Percentiles rank a stretch among this genome's conserved stretches.
Evolutionary conservation across 1,140 invertebrate species (phyloP).

Genomic region (Calosoma granatense): DNA sequence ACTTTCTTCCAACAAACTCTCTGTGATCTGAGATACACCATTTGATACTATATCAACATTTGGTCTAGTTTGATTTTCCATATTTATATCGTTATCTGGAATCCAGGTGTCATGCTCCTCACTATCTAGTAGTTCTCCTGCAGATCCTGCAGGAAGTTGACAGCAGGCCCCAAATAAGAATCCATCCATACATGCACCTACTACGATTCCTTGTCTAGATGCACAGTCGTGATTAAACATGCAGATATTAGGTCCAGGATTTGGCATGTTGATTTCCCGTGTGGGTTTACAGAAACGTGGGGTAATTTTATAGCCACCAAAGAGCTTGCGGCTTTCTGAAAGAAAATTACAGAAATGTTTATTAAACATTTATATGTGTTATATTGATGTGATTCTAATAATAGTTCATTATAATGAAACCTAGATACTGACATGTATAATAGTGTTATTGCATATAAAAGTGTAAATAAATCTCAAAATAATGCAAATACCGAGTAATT

Average conservation of each 20-base stretch:
- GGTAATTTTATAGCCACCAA: constrained; percentile 75
- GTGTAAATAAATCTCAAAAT: too few relatives aligned
- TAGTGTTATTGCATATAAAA: too few relatives aligned
- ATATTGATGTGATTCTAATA: too few relatives aligned
- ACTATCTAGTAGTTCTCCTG: constrained; percentile 30
- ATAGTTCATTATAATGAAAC: too few relatives aligned
- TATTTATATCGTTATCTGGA: constrained; percentile 21
- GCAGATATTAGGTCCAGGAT: constrained; percentile 64
- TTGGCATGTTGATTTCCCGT: constrained; percentile 35
- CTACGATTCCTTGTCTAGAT: constrained; percentile 66
- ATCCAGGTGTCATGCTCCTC: constrained; percentile 26
- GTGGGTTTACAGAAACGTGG: constrained; percentile 58
- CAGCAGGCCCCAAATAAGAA: constrained; percentile 88
- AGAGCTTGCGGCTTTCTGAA: constrained; percentile 63
- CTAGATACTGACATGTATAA: too few relatives aligned
- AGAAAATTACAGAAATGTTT: too few relatives aligned
- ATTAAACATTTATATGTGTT: too few relatives aligned
- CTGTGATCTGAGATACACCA: constrained; percentile 40
- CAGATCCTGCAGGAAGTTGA: constrained; percentile 44
- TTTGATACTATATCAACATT: constrained; percentile 27
- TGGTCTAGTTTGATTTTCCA: constrained; percentile 17
- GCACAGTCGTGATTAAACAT: constrained; percentile 91
- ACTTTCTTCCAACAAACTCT: constrained; percentile 34
- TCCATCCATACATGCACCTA: constrained; percentile 83
- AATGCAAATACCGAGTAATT: too few relatives aligned